Evolutionary conservation across 2,113 vertebrate genomes (phyloP).

Genomic region (Collichthys lucidus): DNA sequence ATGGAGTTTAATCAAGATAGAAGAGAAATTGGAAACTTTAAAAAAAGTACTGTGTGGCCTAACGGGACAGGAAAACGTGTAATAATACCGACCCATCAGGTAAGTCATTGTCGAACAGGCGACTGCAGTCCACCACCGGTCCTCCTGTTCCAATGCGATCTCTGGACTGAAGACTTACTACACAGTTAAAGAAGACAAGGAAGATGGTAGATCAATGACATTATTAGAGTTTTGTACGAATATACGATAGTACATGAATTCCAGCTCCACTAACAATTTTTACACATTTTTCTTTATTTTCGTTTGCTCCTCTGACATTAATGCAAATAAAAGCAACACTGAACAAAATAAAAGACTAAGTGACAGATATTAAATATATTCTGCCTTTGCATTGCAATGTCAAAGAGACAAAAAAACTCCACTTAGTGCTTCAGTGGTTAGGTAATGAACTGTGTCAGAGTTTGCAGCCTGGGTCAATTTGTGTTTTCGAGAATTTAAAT

Average conservation of each 20-base stretch:
- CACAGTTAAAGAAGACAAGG: constrained; percentile 31
- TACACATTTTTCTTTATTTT: background rate
- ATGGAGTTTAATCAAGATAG: background rate
- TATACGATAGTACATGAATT: background rate
- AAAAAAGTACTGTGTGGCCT: background rate
- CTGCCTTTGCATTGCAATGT: background rate
- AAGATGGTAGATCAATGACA: constrained; percentile 7
- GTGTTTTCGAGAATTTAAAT: constrained; percentile 5
- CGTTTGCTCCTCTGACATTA: background rate
- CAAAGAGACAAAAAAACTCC: background rate
- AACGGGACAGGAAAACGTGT: background rate
- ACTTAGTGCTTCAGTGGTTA: background rate
- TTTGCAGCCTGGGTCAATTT: constrained; percentile 1
- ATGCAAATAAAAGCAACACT: background rate
- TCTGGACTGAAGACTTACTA: constrained; percentile 96
- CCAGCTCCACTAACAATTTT: background rate
- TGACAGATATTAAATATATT: background rate
- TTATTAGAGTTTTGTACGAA: background rate
- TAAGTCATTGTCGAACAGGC: constrained; percentile 95
- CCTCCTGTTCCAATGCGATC: constrained; percentile 95
- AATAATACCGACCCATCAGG: constrained; percentile 91
- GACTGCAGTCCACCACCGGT: constrained; percentile 96
- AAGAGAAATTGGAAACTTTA: background rate
- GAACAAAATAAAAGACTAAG: background rate
- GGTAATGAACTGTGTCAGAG: constrained; percentile 5